phyloP scores from a whole-genome alignment of 2,113 vertebrate species.

The Willisornis vidua region DNA sequence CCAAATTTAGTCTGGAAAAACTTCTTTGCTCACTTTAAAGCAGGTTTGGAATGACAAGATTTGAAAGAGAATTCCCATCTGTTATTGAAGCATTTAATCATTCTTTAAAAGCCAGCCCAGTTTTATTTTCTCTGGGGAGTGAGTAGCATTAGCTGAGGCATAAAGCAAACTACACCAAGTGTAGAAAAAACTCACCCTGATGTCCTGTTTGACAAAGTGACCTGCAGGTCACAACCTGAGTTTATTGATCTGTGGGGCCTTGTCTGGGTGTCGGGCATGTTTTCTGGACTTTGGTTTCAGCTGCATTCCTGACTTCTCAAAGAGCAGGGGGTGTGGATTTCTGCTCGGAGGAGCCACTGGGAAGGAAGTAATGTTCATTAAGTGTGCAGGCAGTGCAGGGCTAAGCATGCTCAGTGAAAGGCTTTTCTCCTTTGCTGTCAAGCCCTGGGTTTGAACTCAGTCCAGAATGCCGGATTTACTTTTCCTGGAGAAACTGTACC shows the following conservation, averaged over 20 bases:
- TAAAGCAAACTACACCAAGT: conserved; percentile 71
- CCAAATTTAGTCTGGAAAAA: background rate
- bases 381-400: conserved; percentile 77
- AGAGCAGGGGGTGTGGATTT: conserved; percentile 77
- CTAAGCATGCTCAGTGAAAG: conserved; percentile 85
- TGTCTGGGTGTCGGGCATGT: conserved; percentile 67
- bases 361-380: conserved; percentile 90
- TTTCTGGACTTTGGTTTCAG: conserved; percentile 82
- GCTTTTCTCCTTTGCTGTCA: conserved; percentile 76
- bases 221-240: conserved; percentile 76
- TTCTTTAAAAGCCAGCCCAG: conserved; percentile 30
- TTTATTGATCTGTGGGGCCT: conserved; percentile 76
- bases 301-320: conserved; percentile 82
- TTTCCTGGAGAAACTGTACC: conserved; percentile 58
- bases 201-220: conserved; percentile 76
- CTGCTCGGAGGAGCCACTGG: conserved; percentile 77
- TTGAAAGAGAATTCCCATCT: conserved; percentile 40
- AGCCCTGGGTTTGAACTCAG: conserved; percentile 82
- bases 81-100: conserved; percentile 46
- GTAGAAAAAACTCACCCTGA: conserved; percentile 60
- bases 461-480: conserved; percentile 81
- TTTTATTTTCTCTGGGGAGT: conserved; percentile 70
- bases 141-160: conserved; percentile 55
- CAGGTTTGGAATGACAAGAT: background rate
- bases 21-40: background rate